Evolutionary conservation across 1,140 invertebrate genomes (phyloP), one percentile per base, ranked within the genome.

Genomic region (Ectropis grisescens): DNA sequence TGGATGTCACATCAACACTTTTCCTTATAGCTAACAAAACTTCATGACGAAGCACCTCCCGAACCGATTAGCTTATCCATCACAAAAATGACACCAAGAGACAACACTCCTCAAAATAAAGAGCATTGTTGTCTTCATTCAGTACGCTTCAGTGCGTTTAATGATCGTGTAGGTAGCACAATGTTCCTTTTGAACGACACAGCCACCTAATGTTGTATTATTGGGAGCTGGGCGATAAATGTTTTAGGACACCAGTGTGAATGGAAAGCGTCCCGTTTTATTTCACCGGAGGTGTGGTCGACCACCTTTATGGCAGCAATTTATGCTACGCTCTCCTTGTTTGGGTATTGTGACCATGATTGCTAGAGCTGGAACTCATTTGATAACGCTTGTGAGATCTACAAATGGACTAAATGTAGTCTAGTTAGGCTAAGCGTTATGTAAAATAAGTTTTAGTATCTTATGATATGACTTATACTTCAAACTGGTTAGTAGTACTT

Each of bases 171-270:
- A 33, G 40, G 53, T 47, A 54, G 59, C 53, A 57, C 47, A 47
- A 65, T 51, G 46, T 26, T 24, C 13, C 24, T 5, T 13, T 8
- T 19, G 3, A 19, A 19, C 16, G 16, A 32, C 26, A 16, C 13
- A 14, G 19, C 8, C 12, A 13, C 24, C 32, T 44, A 31, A 38
- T 34, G 32, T 14, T 30, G 10, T 31, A 35, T 35, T 12, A 28
- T 35, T 35, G 24, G 33, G 28, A 28, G 24, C 11, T 19, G 16
- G 33, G 40, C 35, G 41, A 56, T 58, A 54, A 68, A 68, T 61
- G 57, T 72, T 74, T 76, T 76, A 69, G 69, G 47, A 61, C 39
- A 41, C 15, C 44, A 42, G 67, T 74, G 71, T 76, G 69, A 76
- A 76, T 71, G 64, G 65, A 50, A 30, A 46, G 31, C 33, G 32